phyloP scores from a whole-genome alignment of 2,888 invertebrate species.

The Pollenia amentaria region DNA sequence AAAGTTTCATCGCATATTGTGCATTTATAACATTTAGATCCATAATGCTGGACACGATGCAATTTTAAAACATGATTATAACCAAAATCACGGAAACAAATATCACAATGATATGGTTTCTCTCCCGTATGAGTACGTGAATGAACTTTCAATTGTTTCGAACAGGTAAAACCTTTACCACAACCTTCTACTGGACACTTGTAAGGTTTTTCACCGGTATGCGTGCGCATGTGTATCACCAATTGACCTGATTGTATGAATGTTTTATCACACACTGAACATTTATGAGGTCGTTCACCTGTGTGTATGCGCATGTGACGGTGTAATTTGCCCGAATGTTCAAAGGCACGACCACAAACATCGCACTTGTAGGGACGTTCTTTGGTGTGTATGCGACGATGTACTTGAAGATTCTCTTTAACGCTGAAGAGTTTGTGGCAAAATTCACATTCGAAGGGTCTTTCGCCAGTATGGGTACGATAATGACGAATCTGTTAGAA shows the following conservation, averaged over 20 bases:
- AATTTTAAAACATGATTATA: conserved; percentile 96
- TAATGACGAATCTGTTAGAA: conserved; percentile 88
- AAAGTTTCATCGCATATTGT: conserved; percentile 96
- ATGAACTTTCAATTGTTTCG: conserved; percentile 95
- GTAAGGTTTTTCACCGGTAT: conserved; percentile 94
- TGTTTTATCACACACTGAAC: conserved; percentile 93
- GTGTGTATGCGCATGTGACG: conserved; percentile 96
- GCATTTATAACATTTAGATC: conserved; percentile 96
- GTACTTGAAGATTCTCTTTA: conserved; percentile 96
- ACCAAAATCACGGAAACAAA: conserved; percentile 95
- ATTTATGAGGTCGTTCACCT: conserved; percentile 94
- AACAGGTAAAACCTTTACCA: conserved; percentile 96
- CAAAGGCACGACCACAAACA: conserved; percentile 94
- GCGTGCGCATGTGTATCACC: conserved; percentile 95
- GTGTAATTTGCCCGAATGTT: conserved; percentile 95
- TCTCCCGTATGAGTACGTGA: conserved; percentile 96
- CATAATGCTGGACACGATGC: conserved; percentile 95
- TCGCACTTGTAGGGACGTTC: conserved; percentile 95
- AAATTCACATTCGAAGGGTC: conserved; percentile 96
- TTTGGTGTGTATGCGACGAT: conserved; percentile 95
- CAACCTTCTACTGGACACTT: conserved; percentile 92
- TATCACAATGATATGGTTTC: conserved; percentile 95
- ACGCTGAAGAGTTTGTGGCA: conserved; percentile 97
- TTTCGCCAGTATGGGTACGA: conserved; percentile 95
- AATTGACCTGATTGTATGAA: conserved; percentile 96